These are phyloP conservation scores for Ciona savignyi DNA, from an alignment of 23 tunicate genomes.

Conservation along the genomic window DNA sequence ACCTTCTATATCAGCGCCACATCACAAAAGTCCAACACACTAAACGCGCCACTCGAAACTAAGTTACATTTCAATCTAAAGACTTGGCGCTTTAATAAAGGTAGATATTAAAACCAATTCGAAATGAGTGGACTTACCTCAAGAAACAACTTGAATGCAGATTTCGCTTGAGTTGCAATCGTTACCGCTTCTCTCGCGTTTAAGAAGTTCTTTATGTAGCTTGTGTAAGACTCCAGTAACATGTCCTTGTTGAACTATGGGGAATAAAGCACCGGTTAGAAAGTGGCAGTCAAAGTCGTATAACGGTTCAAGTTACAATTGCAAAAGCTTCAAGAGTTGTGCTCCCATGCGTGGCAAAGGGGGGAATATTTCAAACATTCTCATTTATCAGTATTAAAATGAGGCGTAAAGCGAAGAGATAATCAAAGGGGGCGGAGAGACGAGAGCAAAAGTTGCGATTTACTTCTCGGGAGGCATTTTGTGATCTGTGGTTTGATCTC, in stretches of 20 bases:
- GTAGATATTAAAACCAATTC: too few relatives aligned
- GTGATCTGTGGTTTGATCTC: too few relatives aligned
- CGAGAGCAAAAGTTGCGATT: too few relatives aligned
- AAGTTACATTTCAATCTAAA: too few relatives aligned
- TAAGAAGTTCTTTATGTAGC: slow-evolving; percentile 55
- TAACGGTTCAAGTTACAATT: neutral
- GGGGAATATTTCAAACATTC: neutral
- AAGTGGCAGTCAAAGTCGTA: neutral
- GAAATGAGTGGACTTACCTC: slow-evolving; percentile 40
- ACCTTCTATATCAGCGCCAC: too few relatives aligned
- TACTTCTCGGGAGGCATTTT: too few relatives aligned
- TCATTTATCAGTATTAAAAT: neutral
- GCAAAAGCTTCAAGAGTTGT: neutral
- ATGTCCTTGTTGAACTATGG: slow-evolving; percentile 79
- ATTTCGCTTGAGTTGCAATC: slow-evolving; percentile 42
- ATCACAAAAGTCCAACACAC: too few relatives aligned
- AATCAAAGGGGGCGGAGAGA: neutral
- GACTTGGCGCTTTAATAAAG: too few relatives aligned
- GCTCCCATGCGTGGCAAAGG: neutral
- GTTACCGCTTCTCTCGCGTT: slow-evolving; percentile 62
- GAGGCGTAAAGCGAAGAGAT: neutral
- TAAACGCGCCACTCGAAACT: too few relatives aligned
- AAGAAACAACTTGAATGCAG: slow-evolving; percentile 54
- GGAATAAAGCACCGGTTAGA: neutral
- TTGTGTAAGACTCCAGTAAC: slow-evolving; percentile 70